Conservation (phyloP, 2,797 vertebrate species). For the Zonotrichia albicollis region DNA sequence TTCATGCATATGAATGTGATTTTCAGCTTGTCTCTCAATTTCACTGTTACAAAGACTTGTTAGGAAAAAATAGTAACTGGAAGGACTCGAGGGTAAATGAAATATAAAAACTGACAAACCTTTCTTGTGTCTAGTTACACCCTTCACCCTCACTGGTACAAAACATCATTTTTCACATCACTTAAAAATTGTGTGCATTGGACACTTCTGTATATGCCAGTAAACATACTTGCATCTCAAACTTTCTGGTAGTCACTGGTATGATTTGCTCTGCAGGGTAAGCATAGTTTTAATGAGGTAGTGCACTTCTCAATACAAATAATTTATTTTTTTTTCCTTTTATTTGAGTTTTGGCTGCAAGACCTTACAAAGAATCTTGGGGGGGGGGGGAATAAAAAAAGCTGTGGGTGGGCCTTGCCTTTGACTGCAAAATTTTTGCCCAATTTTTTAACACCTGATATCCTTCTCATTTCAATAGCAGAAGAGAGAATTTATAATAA, state of each 20-base stretch:
- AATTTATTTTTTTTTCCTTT: not conserved
- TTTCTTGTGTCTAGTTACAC: not conserved
- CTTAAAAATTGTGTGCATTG: not conserved
- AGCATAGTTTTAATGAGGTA: slow-evolving; percentile 13
- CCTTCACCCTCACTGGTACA: not conserved
- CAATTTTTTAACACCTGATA: not conserved
- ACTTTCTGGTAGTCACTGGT: not conserved
- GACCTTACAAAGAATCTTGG: not conserved
- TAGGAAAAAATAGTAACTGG: not conserved
- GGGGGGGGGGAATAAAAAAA: accelerated
- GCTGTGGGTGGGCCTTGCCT: not conserved
- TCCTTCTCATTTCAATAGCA: not conserved
- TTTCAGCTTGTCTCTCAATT: slow-evolving; percentile 34
- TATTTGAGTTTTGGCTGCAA: not conserved
- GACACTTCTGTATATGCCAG: not conserved
- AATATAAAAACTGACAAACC: not conserved
- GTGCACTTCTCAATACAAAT: not conserved
- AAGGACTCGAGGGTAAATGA: slow-evolving; percentile 1
- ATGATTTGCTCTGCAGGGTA: not conserved
- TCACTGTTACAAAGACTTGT: not conserved
- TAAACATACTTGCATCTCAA: not conserved
- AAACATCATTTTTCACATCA: not conserved
- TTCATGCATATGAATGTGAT: not conserved
- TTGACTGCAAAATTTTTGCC: not conserved
- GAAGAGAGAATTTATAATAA: not conserved